Base-by-base conservation (phyloP, 2,888 invertebrate species). In the Phaonia tiefii region DNA sequence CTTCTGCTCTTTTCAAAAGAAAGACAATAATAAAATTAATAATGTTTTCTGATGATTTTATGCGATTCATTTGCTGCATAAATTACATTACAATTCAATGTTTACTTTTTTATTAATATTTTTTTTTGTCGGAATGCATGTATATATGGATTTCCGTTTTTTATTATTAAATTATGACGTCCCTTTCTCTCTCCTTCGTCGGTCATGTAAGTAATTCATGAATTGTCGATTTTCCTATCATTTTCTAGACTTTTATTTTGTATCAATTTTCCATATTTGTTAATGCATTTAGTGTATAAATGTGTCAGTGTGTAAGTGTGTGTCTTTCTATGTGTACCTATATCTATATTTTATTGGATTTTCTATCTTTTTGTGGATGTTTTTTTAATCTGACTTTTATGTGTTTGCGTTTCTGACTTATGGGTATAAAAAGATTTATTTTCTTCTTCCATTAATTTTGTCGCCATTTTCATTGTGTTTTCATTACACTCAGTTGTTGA, bases 341-440 rank as follows among this genome's bases (percentile, higher is more conserved):
- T 79, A 83, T 81, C 83, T 58, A 22, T 69, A 86, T 83, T 72
- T 86, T 85, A 86, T 86, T 84, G 84, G 86, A 84, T 67, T 86
- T 85, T 86, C 85, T 77, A 73, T 49, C 73, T 67, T 83, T 81
- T 82, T 22, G 5, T 54, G 22, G 17, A 54, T 51, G 5, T n/a
- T 46, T 5, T 51, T 17, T 84, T 74, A 58, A 20, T 20, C 20
- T 42, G 42, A 17, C 13, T 56, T 26, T 2, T 56, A 2, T 58
- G 4, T 31, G 8, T 56, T 13, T 25, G 13, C 11, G 20, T 63
- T 15, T 42, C 2, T 54, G 54, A 54, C 54, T 54, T 54, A 25
- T 25, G 54, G 54, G 54, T 25, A 25, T 54, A 54, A 22, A 22
- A 25, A 22, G 11, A 17, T 15, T 54, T 54, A 22, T 25, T 25